These are phyloP conservation scores for Diaperis boleti DNA, from an alignment of 2,888 invertebrate species.

Conservation along the genomic window DNA sequence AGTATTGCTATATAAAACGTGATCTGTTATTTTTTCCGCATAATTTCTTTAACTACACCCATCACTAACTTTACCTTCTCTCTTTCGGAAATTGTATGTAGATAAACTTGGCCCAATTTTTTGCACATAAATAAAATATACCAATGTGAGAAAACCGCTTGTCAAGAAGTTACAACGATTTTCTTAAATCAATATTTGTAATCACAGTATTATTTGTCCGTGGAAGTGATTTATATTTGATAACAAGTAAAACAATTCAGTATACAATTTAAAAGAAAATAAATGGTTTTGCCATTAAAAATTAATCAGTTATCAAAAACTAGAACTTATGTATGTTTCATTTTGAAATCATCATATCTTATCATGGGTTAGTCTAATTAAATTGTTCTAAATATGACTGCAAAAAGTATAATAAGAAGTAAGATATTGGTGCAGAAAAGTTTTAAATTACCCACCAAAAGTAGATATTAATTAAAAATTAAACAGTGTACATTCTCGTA, in stretches of 20 bases:
- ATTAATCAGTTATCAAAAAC: no score
- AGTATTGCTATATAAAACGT: slow-evolving; percentile 10
- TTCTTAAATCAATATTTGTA: neutral
- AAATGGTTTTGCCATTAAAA: neutral
- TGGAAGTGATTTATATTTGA: neutral
- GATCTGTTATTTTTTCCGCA: slow-evolving; percentile 15
- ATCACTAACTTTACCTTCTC: neutral
- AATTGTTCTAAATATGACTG: no score
- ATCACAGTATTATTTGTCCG: no score
- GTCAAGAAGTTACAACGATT: neutral
- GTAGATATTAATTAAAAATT: neutral
- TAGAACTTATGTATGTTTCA: no score
- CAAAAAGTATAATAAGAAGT: no score
- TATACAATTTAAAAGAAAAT: neutral
- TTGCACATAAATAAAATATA: no score
- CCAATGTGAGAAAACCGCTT: neutral
- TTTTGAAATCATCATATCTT: no score
- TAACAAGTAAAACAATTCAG: neutral
- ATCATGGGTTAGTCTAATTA: no score
- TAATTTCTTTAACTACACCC: neutral
- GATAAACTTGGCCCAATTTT: no score
- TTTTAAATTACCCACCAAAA: no score
- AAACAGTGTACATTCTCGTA: neutral
- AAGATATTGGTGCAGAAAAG: no score
- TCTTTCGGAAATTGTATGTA: no score